Evolutionary conservation across 2,113 vertebrate species (phyloP), one percentile per base, ranked within the genome.

Genomic region (Chrysemys picta): DNA sequence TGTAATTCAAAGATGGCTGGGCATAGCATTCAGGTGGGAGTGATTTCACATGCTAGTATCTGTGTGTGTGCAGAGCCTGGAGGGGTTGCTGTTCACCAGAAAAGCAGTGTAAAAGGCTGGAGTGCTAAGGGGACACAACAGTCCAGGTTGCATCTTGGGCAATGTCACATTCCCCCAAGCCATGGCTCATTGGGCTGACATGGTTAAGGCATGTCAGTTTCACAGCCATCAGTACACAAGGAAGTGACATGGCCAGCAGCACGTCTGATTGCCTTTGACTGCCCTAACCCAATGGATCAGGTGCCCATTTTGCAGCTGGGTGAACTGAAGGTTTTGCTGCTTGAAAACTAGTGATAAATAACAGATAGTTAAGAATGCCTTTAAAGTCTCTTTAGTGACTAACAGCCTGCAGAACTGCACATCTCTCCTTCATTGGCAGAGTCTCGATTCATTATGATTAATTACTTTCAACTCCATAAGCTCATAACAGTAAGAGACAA

Each of bases 391-490:
- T 85, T 93, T 95, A 89, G 94, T 95, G 90, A 94, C 92, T 95
- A 85, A 80, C 38, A 83, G 54, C 53, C 89, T 89, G 57, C 45
- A 95, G 81, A 91, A 94, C 29, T 82, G 27, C 65, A 75, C 1
- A 2, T 81, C 89, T 83, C 78, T 84, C 83, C 75, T 88, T 97
- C 53, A 57, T 87, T 69, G 94, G 84, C 57, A 93, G 87, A 75
- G 78, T 95, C 78, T 12, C 53, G 75, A 29, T 96, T 91, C 93
- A 96, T 80, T 59, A 80, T 92, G 87, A 96, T 96, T 95, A 95
- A 94, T 94, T 92, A 84, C 90, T 92, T 94, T 83, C 75, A 85
- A 80, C 84, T 75, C 94, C 45, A 19, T 8, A 57, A 89, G n/a
- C 88, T 94, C 80, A 42, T 54, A 82, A 86, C 16, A 82, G 49